Conservation (phyloP, 2,113 vertebrate genomes). For the Eulacestoma nigropectus region DNA sequence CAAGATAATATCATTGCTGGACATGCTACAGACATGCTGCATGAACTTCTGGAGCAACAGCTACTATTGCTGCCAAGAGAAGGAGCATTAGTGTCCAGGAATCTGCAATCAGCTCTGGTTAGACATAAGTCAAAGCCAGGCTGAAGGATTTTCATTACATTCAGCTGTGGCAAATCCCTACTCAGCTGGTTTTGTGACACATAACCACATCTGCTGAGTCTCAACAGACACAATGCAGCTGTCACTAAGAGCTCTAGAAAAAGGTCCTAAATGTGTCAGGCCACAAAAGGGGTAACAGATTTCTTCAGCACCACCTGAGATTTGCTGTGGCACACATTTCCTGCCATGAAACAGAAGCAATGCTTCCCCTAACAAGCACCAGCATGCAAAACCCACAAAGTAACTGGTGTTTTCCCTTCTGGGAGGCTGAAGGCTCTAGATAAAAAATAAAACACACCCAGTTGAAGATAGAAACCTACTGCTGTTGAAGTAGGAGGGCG, state of each 20-base stretch:
- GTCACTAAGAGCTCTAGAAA: not conserved
- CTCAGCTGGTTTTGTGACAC: not conserved
- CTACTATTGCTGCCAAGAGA: not conserved
- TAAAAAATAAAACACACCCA: not conserved
- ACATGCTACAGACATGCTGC: not conserved
- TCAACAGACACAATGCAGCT: not conserved
- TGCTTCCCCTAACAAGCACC: not conserved
- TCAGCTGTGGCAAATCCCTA: slow-evolving; percentile 13
- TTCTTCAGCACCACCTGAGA: not conserved
- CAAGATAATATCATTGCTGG: not conserved
- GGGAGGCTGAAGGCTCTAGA: not conserved
- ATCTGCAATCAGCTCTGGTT: not conserved
- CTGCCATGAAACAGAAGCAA: not conserved
- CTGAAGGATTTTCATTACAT: slow-evolving; percentile 22
- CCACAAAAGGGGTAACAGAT: not conserved
- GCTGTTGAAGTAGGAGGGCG: not conserved
- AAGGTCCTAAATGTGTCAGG: not conserved
- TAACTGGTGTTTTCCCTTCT: not conserved
- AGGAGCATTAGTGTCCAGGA: not conserved
- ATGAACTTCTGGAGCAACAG: not conserved
- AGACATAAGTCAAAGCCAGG: not conserved
- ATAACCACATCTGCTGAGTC: slow-evolving; percentile 29
- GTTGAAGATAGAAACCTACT: not conserved
- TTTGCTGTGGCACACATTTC: not conserved
- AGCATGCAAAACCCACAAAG: not conserved